Evolutionary conservation across 2,888 invertebrate species (phyloP), one percentile per base, ranked within the genome.

Genomic region (Griposia aprilina): DNA sequence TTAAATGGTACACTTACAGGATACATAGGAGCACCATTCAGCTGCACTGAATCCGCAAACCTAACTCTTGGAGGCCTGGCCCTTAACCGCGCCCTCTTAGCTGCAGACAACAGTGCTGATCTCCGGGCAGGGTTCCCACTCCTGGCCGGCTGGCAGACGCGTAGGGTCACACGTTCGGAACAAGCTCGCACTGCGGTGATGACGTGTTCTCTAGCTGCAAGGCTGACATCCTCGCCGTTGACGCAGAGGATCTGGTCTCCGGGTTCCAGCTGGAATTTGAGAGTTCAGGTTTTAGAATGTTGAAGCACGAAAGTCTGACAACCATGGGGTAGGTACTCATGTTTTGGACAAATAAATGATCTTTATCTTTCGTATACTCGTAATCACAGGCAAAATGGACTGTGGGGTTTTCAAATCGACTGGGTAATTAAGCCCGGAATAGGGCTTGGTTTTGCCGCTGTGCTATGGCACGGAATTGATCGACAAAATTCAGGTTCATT

Each of bases 241-340:
- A 99, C 99, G 88, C 98, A 97, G 59, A 99, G 97, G 90, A 99
- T 99, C 94, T 99, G 99, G 94, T 99, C 99, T 10, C 99, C 99
- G 0, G 99, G 99, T 91, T 98, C 97, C 82, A 99, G 95, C 97
- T 98, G 95, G 26, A 96, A 93, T 52, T 41, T 11, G 6, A 7
- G 1, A 26, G 45, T 23, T 50, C 5, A 41, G 4, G 50, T 26
- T 23, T 50, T 3, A 50, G 15, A 13, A 4, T 1, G 17, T 10
- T n/a, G 36, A 60, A 20, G 52, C 52, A 4, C 4, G 7, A 20
- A 52, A 52, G 17, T 52, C 2, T 20, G 7, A 52, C 52, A 52
- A 20, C 52, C 50, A 6, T 0, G 50, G 50, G 50, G 17, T 52
- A 45, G 0, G 7, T 52, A 10, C 11, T 55, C 55, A 23, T 11